A percentile compares a stretch with the other conserved stretches of the same genome.
Conservation (phyloP, 30 jellyfish, hydroid and myxozoan species). For the Hydra vulgaris region DNA sequence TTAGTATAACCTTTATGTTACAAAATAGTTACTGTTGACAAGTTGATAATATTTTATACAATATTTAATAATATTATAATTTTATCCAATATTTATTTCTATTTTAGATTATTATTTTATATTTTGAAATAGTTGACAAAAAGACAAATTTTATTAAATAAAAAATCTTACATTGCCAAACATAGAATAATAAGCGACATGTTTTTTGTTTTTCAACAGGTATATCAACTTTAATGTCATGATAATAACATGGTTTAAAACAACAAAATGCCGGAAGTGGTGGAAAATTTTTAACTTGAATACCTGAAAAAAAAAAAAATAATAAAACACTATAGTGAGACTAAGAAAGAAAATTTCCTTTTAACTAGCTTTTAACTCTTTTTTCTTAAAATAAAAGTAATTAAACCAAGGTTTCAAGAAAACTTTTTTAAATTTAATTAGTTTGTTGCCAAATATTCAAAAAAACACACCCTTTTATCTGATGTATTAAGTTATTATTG, state of each 20-base stretch:
- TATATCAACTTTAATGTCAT: conserved; percentile 77
- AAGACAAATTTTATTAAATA: background rate
- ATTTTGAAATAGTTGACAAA: no score
- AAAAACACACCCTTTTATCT: no score
- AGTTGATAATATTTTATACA: no score
- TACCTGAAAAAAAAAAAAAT: conserved; percentile 32
- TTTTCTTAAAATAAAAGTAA: background rate
- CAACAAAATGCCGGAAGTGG: conserved; percentile 82
- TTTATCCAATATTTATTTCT: no score
- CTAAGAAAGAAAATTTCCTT: background rate
- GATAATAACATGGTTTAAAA: conserved; percentile 88
- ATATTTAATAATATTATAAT: no score
- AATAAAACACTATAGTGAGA: background rate
- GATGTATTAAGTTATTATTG: no score
- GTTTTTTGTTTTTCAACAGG: conserved; percentile 87
- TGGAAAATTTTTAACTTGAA: conserved; percentile 75
- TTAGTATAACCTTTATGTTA: no score
- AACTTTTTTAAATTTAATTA: background rate
- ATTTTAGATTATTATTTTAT: no score
- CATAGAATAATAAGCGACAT: conserved; percentile 67
- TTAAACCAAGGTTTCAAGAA: background rate
- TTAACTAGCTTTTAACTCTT: background rate
- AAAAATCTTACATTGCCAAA: conserved; percentile 84
- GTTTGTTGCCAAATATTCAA: no score
- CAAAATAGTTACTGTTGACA: no score